phyloP scores from a whole-genome alignment of 2,888 invertebrate genomes.

The Campoletis raptor region DNA sequence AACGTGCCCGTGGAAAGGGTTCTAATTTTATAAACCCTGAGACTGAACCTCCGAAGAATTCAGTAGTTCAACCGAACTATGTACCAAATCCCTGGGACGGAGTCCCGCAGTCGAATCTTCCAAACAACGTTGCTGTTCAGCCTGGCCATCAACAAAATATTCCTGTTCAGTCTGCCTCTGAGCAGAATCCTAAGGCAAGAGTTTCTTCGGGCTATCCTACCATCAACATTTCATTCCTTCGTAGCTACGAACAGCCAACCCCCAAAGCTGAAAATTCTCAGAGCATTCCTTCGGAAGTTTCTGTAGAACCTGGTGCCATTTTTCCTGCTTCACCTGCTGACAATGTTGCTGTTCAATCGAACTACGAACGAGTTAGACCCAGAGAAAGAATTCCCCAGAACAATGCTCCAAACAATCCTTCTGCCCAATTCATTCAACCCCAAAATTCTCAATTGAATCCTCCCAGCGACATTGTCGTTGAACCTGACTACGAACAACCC shows the following conservation, averaged over 20 bases:
- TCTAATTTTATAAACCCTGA: neutral
- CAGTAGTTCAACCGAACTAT: neutral
- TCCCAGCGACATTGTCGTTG: neutral
- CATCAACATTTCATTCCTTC: slow-evolving; percentile 8
- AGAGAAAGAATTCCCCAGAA: neutral
- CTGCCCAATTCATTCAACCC: neutral
- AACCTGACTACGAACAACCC: neutral
- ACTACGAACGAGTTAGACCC: neutral
- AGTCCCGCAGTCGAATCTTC: neutral
- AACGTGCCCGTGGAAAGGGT: no score
- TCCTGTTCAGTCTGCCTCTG: neutral
- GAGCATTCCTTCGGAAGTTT: neutral
- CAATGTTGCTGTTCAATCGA: neutral
- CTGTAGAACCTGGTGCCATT: neutral
- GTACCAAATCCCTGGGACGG: no score
- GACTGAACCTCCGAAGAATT: neutral
- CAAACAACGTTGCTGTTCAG: neutral
- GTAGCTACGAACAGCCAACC: neutral
- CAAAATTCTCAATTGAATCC: neutral
- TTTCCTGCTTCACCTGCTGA: neutral
- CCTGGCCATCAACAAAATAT: neutral
- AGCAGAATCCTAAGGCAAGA: neutral
- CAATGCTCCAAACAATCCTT: neutral
- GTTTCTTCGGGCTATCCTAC: neutral
- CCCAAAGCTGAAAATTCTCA: neutral